Percentiles rank a stretch among this genome's conserved stretches.
phyloP scores from a whole-genome alignment of 2,113 vertebrate genomes.

The Symphodus melops region DNA sequence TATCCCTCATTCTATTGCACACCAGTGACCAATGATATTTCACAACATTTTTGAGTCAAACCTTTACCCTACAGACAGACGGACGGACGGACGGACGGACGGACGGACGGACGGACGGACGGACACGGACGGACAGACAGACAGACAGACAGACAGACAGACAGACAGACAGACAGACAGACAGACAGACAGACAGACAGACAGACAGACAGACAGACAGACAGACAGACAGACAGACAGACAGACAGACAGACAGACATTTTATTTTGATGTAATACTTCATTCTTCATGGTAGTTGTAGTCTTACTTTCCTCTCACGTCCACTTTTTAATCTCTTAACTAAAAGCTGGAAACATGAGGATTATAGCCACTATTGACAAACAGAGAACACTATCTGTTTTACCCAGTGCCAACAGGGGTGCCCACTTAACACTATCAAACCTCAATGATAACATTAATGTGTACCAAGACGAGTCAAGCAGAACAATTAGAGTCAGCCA shows the following conservation, averaged over 20 bases:
- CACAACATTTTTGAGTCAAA: background rate
- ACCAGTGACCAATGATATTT: background rate
- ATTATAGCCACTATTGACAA: slow-evolving; percentile 62
- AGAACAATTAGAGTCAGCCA: slow-evolving; percentile 67
- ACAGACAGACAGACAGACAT: no score
- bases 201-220: no score
- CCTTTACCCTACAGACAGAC: background rate
- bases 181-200: no score
- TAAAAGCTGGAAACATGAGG: slow-evolving; percentile 58
- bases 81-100: no score
- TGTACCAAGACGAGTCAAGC: slow-evolving; percentile 43
- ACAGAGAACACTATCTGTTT: slow-evolving; percentile 45
- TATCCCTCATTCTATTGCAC: background rate
- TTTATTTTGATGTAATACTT: no score
- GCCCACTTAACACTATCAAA: slow-evolving; percentile 55
- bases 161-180: no score
- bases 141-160: no score
- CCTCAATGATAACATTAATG: slow-evolving; percentile 61
- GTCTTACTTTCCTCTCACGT: background rate
- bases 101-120: no score
- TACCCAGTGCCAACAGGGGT: slow-evolving; percentile 18
- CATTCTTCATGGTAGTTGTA: background rate
- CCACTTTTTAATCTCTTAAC: slow-evolving; percentile 24
- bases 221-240: no score
- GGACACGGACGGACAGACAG: no score